Conservation (phyloP, 2,888 invertebrate genomes). For the Resseliella maxima region DNA sequence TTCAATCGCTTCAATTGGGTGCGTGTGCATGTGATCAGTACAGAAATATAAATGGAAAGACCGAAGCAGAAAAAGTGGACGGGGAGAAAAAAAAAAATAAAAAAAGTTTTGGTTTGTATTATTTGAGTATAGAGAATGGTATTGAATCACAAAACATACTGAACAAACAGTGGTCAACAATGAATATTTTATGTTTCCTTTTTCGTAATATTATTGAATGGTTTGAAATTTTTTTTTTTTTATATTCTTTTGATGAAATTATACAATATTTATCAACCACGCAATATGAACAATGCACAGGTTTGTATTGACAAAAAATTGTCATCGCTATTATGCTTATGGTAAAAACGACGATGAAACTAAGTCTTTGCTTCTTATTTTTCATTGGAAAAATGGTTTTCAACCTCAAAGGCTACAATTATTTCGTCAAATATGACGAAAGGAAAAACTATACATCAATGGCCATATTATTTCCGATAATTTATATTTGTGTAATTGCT, state of each 20-base stretch:
- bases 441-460: not conserved
- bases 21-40: not conserved
- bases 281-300: slow-evolving; percentile 42
- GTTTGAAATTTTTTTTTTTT: not conserved
- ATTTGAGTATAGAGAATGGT: not conserved
- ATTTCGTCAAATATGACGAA: not conserved
- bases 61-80: no score
- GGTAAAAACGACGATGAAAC: not conserved
- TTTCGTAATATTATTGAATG: slow-evolving; percentile 37
- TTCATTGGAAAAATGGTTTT: not conserved
- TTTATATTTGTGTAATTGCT: slow-evolving; percentile 28
- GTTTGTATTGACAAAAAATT: not conserved
- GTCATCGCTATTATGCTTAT: not conserved
- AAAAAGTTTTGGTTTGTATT: not conserved
- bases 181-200: slow-evolving; percentile 37
- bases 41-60: not conserved
- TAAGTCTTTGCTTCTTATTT: not conserved
- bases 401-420: not conserved
- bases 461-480: slow-evolving; percentile 7
- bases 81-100: not conserved
- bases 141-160: slow-evolving; percentile 33
- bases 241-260: slow-evolving; percentile 26
- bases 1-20: slow-evolving; percentile 36
- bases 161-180: slow-evolving; percentile 55
- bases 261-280: slow-evolving; percentile 47